Percentiles rank a stretch among this genome's conserved stretches.
Conservation (phyloP, 2,113 vertebrate species). For the Hystrix brachyura region DNA sequence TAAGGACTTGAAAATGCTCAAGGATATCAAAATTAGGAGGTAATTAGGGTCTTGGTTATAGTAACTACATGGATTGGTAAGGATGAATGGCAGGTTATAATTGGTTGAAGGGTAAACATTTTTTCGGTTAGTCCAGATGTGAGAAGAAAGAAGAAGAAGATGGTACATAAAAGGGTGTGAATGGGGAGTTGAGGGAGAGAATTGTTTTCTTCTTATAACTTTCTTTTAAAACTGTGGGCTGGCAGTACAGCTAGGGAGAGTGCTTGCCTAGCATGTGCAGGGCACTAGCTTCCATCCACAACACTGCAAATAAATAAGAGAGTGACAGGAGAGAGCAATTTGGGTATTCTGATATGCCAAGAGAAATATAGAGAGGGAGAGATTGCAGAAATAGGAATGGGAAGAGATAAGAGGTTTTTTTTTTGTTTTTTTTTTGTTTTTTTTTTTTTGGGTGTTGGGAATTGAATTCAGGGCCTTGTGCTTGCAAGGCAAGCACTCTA, state of each 20-base stretch:
- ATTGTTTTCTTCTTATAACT: neutral
- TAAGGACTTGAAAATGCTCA: conserved; percentile 18
- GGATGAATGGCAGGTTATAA: neutral
- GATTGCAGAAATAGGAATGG: neutral
- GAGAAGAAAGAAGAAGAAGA: conserved; percentile 38
- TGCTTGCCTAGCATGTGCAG: neutral
- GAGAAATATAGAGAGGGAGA: neutral
- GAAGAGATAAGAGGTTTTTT: neutral
- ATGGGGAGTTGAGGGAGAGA: neutral
- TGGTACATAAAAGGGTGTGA: neutral
- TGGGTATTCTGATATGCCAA: neutral
- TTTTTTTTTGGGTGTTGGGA: too few species aligned
- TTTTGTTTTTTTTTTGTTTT: too few species aligned
- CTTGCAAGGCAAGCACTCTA: too few species aligned
- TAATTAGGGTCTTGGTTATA: neutral
- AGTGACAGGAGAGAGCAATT: neutral
- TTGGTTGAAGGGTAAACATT: neutral
- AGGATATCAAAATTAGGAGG: neutral
- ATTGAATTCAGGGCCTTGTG: too few species aligned
- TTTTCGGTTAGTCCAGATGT: conserved; percentile 27
- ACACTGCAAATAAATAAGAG: neutral
- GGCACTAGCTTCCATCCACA: neutral
- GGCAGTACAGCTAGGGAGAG: neutral
- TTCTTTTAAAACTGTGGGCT: neutral
- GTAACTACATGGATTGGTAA: neutral